A percentile compares a stretch with the other conserved stretches of the same genome.
phyloP scores from a whole-genome alignment of 2,888 invertebrate genomes.

The Chromoteleia sp. region DNA sequence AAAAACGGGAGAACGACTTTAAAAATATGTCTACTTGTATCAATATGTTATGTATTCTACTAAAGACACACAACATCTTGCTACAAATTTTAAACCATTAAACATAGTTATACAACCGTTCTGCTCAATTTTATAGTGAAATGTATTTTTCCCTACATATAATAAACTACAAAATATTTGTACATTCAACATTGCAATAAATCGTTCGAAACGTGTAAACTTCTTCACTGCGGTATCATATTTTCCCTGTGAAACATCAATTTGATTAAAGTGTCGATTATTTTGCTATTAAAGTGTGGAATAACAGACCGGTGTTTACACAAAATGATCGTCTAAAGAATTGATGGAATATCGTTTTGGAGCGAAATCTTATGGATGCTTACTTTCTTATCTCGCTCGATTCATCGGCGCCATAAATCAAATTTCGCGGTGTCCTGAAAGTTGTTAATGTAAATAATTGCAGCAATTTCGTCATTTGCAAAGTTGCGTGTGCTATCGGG shows the following conservation, averaged over 20 bases:
- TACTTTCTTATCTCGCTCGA: slow-evolving; percentile 45
- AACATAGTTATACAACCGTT: too few species aligned
- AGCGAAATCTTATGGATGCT: slow-evolving; percentile 16
- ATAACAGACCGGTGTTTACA: slow-evolving; percentile 56
- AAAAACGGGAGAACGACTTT: too few species aligned
- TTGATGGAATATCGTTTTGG: slow-evolving; percentile 31
- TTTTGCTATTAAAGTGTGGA: slow-evolving; percentile 44
- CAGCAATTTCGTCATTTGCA: slow-evolving; percentile 52
- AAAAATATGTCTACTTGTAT: too few species aligned
- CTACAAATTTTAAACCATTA: too few species aligned
- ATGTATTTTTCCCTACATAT: too few species aligned
- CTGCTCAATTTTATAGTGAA: too few species aligned
- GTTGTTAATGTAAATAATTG: slow-evolving; percentile 67
- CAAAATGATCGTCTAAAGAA: slow-evolving; percentile 52
- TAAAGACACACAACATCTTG: too few species aligned
- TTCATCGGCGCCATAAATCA: slow-evolving; percentile 57
- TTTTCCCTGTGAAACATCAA: not conserved
- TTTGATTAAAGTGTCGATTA: slow-evolving; percentile 49
- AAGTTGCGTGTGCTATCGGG: slow-evolving; percentile 30
- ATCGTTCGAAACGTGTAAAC: too few species aligned
- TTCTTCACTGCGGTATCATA: not conserved
- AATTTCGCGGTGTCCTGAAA: slow-evolving; percentile 33
- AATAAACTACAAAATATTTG: too few species aligned
- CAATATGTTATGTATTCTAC: too few species aligned
- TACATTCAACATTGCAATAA: too few species aligned